phyloP scores from a whole-genome alignment of 2,888 invertebrate species.

The Andrena dorsata region DNA sequence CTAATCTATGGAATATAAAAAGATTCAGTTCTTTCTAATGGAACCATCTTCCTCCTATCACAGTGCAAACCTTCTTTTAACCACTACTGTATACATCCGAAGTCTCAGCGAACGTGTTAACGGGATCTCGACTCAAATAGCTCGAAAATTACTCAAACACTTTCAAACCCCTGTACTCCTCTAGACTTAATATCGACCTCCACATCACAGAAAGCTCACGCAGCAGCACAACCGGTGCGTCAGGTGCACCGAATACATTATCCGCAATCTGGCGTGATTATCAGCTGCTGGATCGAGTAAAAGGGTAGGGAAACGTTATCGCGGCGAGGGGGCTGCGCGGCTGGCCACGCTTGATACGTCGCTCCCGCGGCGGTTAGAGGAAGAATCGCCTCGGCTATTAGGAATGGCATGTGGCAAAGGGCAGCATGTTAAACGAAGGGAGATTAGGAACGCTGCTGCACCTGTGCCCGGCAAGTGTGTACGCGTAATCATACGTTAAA shows the following conservation, averaged over 20 bases:
- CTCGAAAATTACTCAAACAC: too few relatives aligned
- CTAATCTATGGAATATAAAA: too few relatives aligned
- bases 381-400: constrained; percentile 43
- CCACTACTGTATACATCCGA: too few relatives aligned
- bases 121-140: too few relatives aligned
- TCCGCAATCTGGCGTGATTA: neutral
- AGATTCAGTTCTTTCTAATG: too few relatives aligned
- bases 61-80: too few relatives aligned
- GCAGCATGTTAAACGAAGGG: constrained; percentile 56
- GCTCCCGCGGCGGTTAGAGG: constrained; percentile 1
- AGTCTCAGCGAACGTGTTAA: too few relatives aligned
- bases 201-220: neutral
- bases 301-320: constrained; percentile 32
- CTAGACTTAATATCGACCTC: neutral
- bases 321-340: constrained; percentile 1
- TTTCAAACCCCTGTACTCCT: too few relatives aligned
- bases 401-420: constrained; percentile 50
- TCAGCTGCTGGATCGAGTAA: constrained; percentile 15
- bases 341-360: constrained; percentile 39
- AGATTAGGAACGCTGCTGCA: constrained; percentile 67
- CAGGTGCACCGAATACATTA: constrained; percentile 38
- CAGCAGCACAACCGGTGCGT: neutral
- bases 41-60: too few relatives aligned
- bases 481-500: constrained; percentile 70
- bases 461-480: constrained; percentile 61